Evolutionary conservation across 53 echinoderm and acorn worm genomes (phyloP).

Genomic region (Zoroaster sp.): DNA sequence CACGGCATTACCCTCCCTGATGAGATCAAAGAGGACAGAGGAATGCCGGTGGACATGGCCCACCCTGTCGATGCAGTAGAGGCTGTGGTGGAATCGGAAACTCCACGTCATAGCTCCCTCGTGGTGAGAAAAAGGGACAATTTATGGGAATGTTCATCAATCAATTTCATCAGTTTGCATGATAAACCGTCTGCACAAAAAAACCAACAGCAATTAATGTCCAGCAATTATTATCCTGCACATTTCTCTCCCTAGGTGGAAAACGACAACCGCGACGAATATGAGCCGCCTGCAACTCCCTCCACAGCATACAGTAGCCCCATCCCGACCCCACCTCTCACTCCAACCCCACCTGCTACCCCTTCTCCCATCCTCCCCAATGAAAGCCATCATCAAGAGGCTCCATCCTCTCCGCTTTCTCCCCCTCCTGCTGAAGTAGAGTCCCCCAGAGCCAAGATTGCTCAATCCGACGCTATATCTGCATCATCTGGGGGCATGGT

Average conservation of each 20-base stretch:
- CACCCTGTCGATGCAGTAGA: not conserved
- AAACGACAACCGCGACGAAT: not conserved
- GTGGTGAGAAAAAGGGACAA: not conserved
- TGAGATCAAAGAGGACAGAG: not conserved
- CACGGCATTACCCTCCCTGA: slow-evolving; percentile 5
- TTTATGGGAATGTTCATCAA: too few relatives aligned
- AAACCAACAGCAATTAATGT: too few relatives aligned
- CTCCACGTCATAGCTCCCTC: not conserved
- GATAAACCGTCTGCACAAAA: too few relatives aligned
- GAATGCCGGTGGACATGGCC: not conserved
- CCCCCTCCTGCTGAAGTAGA: slow-evolving; percentile 11
- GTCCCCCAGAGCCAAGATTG: not conserved
- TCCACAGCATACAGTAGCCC: slow-evolving; percentile 26
- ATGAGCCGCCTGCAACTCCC: slow-evolving; percentile 4
- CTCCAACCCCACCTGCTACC: slow-evolving; percentile 34
- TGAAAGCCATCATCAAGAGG: too few relatives aligned
- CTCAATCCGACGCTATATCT: not conserved
- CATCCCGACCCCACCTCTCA: slow-evolving; percentile 31
- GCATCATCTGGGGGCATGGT: not conserved
- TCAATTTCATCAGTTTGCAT: too few relatives aligned
- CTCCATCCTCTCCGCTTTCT: not conserved
- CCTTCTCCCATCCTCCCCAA: not conserved
- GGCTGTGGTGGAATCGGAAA: not conserved
- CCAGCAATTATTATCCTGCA: not conserved
- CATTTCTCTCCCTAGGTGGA: not conserved